Conservation (phyloP, 2,888 invertebrate genomes). For the Arge pagana region DNA sequence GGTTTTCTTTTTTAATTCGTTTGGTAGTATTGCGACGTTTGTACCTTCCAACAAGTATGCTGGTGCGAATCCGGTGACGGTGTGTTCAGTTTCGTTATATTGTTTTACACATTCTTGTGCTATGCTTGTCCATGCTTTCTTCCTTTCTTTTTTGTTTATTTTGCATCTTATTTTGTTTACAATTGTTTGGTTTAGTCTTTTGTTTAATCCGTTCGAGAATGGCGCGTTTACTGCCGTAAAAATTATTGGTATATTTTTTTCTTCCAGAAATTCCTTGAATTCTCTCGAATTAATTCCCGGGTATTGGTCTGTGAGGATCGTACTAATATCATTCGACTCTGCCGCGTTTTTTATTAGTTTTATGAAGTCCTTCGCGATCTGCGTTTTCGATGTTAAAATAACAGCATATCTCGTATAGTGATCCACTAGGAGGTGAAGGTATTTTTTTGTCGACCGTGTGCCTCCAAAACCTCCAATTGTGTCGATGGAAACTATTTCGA, state of each 20-base stretch:
- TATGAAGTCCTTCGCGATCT: slow-evolving; percentile 38
- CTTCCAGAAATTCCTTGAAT: slow-evolving; percentile 36
- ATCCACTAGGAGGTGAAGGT: slow-evolving; percentile 39
- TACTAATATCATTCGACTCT: slow-evolving; percentile 25
- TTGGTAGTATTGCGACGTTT: slow-evolving; percentile 35
- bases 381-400: slow-evolving; percentile 37
- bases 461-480: slow-evolving; percentile 43
- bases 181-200: slow-evolving; percentile 38
- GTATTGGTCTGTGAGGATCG: slow-evolving; percentile 38
- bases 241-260: slow-evolving; percentile 34
- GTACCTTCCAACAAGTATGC: slow-evolving; percentile 39
- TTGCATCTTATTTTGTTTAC: slow-evolving; percentile 31
- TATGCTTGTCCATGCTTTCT: slow-evolving; percentile 40
- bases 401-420: slow-evolving; percentile 39
- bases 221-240: slow-evolving; percentile 42
- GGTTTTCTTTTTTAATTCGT: slow-evolving; percentile 22
- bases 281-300: slow-evolving; percentile 38
- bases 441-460: slow-evolving; percentile 38
- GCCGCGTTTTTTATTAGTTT: slow-evolving; percentile 29
- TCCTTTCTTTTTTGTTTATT: slow-evolving; percentile 8
- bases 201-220: slow-evolving; percentile 37
- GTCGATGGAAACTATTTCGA: slow-evolving; percentile 42
- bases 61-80: slow-evolving; percentile 41
- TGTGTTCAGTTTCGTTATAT: slow-evolving; percentile 43
- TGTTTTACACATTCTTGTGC: slow-evolving; percentile 38